These are phyloP conservation scores for Chrysaora quinquecirrha DNA, from an alignment of 30 jellyfish, hydroid and myxozoan species.

Conservation along the genomic window DNA sequence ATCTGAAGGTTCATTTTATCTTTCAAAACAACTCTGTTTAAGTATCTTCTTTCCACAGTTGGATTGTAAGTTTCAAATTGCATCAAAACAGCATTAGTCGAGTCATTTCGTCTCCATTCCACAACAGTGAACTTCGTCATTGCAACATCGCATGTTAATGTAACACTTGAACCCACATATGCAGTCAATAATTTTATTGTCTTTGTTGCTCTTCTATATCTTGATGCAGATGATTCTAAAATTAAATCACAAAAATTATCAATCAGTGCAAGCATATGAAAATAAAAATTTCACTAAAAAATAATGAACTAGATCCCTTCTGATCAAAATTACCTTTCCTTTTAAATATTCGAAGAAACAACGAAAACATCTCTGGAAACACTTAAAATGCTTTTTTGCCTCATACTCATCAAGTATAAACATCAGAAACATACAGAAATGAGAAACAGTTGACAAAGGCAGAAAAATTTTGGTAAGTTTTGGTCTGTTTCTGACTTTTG, in stretches of 20 bases:
- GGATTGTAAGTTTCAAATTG: conserved; percentile 27
- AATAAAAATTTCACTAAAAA: too few relatives aligned
- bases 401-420: too few relatives aligned
- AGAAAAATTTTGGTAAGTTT: too few relatives aligned
- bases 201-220: conserved; percentile 33
- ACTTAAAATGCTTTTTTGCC: too few relatives aligned
- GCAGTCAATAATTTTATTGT: conserved; percentile 52
- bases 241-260: too few relatives aligned
- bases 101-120: conserved; percentile 77
- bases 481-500: too few relatives aligned
- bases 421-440: too few relatives aligned
- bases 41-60: conserved; percentile 12
- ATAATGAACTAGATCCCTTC: too few relatives aligned
- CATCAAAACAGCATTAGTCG: conserved; percentile 29
- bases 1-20: conserved; percentile 59
- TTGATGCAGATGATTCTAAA: conserved; percentile 13
- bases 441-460: too few relatives aligned
- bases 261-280: neutral
- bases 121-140: conserved; percentile 23
- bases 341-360: too few relatives aligned
- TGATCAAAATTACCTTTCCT: too few relatives aligned
- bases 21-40: conserved; percentile 29
- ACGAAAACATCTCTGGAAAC: too few relatives aligned
- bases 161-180: conserved; percentile 49
- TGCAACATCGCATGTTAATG: conserved; percentile 42